Conservation (phyloP, 2,797 vertebrate genomes). For the Mycteria americana region DNA sequence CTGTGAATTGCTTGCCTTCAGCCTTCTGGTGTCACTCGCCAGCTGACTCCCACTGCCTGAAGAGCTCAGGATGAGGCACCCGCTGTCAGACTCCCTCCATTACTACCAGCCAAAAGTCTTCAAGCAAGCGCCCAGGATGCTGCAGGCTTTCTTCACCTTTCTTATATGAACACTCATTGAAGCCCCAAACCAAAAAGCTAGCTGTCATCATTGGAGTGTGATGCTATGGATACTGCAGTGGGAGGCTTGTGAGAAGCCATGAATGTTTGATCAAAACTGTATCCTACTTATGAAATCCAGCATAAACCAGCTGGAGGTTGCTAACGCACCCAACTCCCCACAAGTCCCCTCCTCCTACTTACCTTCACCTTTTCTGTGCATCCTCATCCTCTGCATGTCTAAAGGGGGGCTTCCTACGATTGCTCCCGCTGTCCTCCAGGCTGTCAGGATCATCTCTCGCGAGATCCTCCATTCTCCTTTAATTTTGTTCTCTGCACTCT, state of each 20-base stretch:
- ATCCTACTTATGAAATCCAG: neutral
- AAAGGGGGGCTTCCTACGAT: fast-evolving
- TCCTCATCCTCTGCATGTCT: neutral
- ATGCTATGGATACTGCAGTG: neutral
- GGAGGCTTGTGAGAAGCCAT: neutral
- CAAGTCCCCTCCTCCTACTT: neutral
- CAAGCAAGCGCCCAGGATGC: neutral
- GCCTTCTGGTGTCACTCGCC: neutral
- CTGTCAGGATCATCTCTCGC: neutral
- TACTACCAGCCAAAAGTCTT: neutral
- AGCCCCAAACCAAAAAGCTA: neutral
- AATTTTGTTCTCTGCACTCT: neutral
- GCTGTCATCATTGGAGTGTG: neutral
- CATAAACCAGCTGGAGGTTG: neutral
- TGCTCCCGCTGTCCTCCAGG: neutral
- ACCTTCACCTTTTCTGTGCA: neutral
- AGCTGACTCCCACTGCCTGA: neutral
- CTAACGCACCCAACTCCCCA: neutral
- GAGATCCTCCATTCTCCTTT: neutral
- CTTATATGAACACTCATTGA: neutral
- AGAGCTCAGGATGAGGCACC: neutral
- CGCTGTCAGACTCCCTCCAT: neutral
- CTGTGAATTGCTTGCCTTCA: neutral
- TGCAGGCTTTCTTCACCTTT: neutral
- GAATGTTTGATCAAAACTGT: neutral